phyloP scores from a whole-genome alignment of 2,797 vertebrate species.

The Melanogrammus aeglefinus region DNA sequence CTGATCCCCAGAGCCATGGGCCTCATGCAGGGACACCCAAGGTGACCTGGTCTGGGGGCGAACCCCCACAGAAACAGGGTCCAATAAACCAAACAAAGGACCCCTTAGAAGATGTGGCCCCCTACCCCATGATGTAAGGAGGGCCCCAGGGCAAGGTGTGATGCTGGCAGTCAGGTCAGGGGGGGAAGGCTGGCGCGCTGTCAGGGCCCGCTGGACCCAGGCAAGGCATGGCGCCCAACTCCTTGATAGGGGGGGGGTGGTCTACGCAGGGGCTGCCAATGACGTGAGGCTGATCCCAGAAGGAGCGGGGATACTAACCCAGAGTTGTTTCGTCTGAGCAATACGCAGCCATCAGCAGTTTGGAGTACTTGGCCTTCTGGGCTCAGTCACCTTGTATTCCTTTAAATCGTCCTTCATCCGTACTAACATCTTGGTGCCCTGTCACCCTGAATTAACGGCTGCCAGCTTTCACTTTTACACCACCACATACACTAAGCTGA shows the following conservation, averaged over 20 bases:
- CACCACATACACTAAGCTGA: not conserved
- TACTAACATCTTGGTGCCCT: not conserved
- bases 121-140: not conserved
- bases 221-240: not conserved
- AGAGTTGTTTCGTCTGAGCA: not conserved
- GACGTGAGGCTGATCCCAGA: not conserved
- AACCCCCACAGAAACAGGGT: not conserved
- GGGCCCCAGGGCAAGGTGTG: not conserved
- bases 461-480: not conserved
- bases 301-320: not conserved
- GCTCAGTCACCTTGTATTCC: not conserved
- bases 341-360: not conserved
- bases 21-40: too few relatives aligned
- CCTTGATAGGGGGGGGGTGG: not conserved
- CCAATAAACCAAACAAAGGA: too few relatives aligned
- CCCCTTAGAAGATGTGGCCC: not conserved
- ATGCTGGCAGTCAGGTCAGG: not conserved
- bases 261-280: not conserved
- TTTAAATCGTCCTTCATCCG: not conserved
- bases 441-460: not conserved
- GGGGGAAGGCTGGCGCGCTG: not conserved
- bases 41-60: too few relatives aligned
- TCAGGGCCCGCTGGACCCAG: not conserved
- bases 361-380: not conserved
- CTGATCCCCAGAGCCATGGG: not conserved